phyloP scores from a whole-genome alignment of 2,888 invertebrate genomes.

The Apodemia duryi region DNA sequence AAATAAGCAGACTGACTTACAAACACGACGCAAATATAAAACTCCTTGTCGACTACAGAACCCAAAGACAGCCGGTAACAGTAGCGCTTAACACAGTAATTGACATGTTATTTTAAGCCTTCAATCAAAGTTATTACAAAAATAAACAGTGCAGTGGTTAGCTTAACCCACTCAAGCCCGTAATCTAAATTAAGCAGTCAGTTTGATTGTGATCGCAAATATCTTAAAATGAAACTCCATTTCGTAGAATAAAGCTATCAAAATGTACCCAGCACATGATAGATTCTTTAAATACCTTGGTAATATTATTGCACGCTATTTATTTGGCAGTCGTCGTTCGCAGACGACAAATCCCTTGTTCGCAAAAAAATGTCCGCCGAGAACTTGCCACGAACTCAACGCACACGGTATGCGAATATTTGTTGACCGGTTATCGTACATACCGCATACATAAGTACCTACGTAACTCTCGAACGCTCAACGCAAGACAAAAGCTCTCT shows the following conservation, averaged over 20 bases:
- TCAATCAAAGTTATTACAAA: background rate
- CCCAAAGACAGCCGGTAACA: background rate
- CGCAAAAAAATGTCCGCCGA: too few relatives aligned
- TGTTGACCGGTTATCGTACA: too few relatives aligned
- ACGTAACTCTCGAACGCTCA: too few relatives aligned
- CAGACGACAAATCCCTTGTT: too few relatives aligned
- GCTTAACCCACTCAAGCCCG: background rate
- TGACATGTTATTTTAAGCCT: background rate
- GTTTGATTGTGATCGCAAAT: slow-evolving; percentile 14
- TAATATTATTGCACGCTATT: background rate
- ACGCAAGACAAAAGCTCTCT: too few relatives aligned
- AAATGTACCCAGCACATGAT: background rate
- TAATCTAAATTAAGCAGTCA: slow-evolving; percentile 14
- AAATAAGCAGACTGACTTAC: background rate
- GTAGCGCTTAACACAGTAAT: background rate
- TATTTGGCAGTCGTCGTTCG: too few relatives aligned
- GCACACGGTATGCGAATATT: too few relatives aligned
- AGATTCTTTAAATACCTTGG: background rate
- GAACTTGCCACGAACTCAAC: too few relatives aligned
- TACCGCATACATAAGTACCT: too few relatives aligned
- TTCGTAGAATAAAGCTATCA: background rate
- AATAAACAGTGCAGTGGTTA: slow-evolving; percentile 5
- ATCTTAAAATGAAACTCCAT: background rate
- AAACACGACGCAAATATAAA: background rate
- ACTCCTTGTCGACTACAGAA: background rate